Evolutionary conservation across 2,888 invertebrate genomes (phyloP), one percentile per base, ranked within the genome.

Genomic region (Imbricaverruca yamaguchii): DNA sequence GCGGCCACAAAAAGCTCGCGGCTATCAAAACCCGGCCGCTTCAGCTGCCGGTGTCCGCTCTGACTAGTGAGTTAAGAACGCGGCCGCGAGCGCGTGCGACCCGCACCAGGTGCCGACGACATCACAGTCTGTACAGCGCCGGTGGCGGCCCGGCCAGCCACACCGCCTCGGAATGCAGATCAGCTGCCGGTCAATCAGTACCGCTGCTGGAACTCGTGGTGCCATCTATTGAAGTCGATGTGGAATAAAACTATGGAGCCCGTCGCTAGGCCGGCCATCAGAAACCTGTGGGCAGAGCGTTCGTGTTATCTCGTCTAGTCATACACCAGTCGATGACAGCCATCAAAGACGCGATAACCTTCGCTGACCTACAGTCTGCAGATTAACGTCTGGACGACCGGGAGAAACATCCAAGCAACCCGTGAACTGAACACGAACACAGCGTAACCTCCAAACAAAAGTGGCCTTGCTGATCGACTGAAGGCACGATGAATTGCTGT

Each of bases 171-270:
- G 39, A 39, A 39, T 39, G 39, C 4, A 39, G 39, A 39, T 39
- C 39, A 39, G 39, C 39, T 39, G 39, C 39, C 39, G 4, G 25
- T 10, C 23, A 6, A 11, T 84, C 81, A 96, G 90, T 96, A 96
- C 86, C 96, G 92, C 88, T 96, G 96, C 87, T 96, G 96, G 88
- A 95, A 96, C 89, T 96, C 96, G 88, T 96, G 96, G 88, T 96
- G 96, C 96, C 96, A 96, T 87, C 95, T 91, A 89, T 99, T 99
- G 90, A 99, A 99, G 89, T 99, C 98, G 88, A 99, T 97, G 90
- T 99, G 98, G 90, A 98, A 98, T 86, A 99, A 97, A 83, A 99
- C 96, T 85, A 99, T 93, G 81, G 98, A 97, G 81, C 99, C 99
- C 85, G 98, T 96, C 82, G 97, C 96, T 82, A 99, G 90, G 81